A percentile compares a stretch with the other conserved stretches of the same genome.
These are phyloP conservation scores for Hyppa rectilinea DNA, from an alignment of 2,888 invertebrate species.

Conservation along the genomic window DNA sequence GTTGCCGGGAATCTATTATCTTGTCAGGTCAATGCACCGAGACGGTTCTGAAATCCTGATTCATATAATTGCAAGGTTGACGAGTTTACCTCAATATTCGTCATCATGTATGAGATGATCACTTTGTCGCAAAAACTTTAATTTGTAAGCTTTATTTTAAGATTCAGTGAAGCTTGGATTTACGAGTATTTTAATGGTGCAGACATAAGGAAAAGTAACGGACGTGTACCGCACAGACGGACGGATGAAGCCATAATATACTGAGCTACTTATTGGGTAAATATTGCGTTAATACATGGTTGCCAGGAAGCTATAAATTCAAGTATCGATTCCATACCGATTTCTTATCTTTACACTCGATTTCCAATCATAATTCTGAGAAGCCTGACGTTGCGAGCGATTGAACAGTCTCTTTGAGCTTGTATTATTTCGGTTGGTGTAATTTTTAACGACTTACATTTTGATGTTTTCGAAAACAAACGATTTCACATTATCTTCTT, in stretches of 20 bases:
- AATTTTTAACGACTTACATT: neutral
- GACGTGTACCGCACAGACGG: constrained; percentile 15
- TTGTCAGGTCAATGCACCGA: constrained; percentile 21
- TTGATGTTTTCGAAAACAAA: neutral
- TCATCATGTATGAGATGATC: neutral
- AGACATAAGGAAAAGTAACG: constrained; percentile 10
- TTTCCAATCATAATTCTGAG: constrained; percentile 1
- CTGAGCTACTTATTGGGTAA: constrained; percentile 10
- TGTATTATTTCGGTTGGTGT: neutral
- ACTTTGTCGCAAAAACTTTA: neutral
- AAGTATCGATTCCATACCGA: constrained; percentile 32
- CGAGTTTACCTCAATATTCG: neutral
- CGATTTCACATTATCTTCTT: neutral
- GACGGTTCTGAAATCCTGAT: constrained; percentile 30
- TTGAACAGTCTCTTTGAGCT: constrained; percentile 12
- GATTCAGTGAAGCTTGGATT: neutral
- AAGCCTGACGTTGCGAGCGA: neutral
- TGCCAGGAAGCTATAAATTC: constrained; percentile 41
- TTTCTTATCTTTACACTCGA: constrained; percentile 17
- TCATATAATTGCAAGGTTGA: constrained; percentile 14
- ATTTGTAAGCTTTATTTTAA: neutral
- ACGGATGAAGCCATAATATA: constrained; percentile 46
- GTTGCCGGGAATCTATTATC: constrained; percentile 32
- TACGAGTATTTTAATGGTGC: constrained; percentile 10
- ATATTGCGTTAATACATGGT: constrained; percentile 35